phyloP scores from a whole-genome alignment of 2,888 invertebrate genomes.

The Noctua comes region DNA sequence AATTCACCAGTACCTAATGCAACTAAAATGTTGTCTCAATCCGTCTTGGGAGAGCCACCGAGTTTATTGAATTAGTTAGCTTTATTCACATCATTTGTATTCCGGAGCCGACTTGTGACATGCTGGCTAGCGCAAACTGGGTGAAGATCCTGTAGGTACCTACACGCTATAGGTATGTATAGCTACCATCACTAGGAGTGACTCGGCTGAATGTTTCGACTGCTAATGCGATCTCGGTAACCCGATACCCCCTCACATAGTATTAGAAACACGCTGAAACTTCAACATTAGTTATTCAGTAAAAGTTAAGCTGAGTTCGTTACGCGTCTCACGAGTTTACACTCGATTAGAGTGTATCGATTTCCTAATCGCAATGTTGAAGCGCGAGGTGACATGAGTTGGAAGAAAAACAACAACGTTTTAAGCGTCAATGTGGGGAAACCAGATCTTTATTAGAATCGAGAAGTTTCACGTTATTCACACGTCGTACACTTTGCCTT shows the following conservation, averaged over 20 bases:
- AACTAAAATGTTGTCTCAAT: slow-evolving; percentile 8
- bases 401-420: slow-evolving; percentile 61
- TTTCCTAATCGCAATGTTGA: slow-evolving; percentile 48
- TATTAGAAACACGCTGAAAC: slow-evolving; percentile 33
- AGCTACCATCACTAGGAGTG: slow-evolving; percentile 7
- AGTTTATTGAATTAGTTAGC: slow-evolving; percentile 19
- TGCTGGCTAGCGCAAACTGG: slow-evolving; percentile 12
- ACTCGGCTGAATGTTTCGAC: slow-evolving; percentile 41
- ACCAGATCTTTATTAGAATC: slow-evolving; percentile 72
- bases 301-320: slow-evolving; percentile 34
- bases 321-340: slow-evolving; percentile 50
- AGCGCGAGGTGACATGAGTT: slow-evolving; percentile 58
- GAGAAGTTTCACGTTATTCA: slow-evolving; percentile 56
- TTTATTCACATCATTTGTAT: slow-evolving; percentile 38
- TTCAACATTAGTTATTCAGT: slow-evolving; percentile 35
- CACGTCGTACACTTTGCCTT: slow-evolving; percentile 32
- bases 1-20: slow-evolving; percentile 27
- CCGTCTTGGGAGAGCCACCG: no score
- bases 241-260: slow-evolving; percentile 31
- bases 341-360: slow-evolving; percentile 70
- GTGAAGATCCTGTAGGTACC: background rate
- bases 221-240: slow-evolving; percentile 48
- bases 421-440: slow-evolving; percentile 51
- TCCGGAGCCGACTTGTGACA: slow-evolving; percentile 28
- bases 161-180: background rate